Base-by-base conservation (phyloP, 2,113 vertebrate genomes). In the Elanoides forficatus region DNA sequence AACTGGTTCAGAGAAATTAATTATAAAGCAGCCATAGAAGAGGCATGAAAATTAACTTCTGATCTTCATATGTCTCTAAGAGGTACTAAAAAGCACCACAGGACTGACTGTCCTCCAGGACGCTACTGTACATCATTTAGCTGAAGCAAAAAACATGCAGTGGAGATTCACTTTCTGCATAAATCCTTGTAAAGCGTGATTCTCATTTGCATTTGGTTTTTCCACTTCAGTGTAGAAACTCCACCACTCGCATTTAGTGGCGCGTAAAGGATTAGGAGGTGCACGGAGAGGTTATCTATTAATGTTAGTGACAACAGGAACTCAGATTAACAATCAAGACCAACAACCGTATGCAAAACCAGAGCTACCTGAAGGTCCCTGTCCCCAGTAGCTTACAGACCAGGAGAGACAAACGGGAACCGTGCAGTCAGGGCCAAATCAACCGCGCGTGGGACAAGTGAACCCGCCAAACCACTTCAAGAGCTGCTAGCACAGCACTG, bases 1-100 rank as follows among this genome's bases (percentile, higher is more conserved):
- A 97, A 96, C 88, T 42, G 38, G 66, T 86, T 87, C 92, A 85
- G 82, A 92, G 53, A 94, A 95, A 97, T 96, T 95, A 95, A 97
- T 93, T 96, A 92, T 16, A 66, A 78, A 92, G 79, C 53, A 65
- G 74, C 81, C 82, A 73, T 1, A 88, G 91, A 91, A 84, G 75
- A 78, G 43, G 60, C 50, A 40, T 42, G 79, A 78, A 81, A 93
- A 78, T 88, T 82, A 94, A 90, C 76, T 82, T 87, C 71, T 73
- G 42, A 66, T 90, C 74, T 62, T 43, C 6, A 0, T 5, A 5
- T 7, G 30, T 72, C 36, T 86, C 38, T 15, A 45, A 86, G 62
- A 89, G 48, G 18, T 25, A 60, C 56, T 73, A 17, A 62, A 68
- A 70, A 78, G n/a, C 79, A 52, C 29, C 52, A 5, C 47, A 27